A percentile compares a stretch with the other conserved stretches of the same genome.
These are phyloP conservation scores for Nemoura dubitans DNA, from an alignment of 2,888 invertebrate species.

Conservation along the genomic window DNA sequence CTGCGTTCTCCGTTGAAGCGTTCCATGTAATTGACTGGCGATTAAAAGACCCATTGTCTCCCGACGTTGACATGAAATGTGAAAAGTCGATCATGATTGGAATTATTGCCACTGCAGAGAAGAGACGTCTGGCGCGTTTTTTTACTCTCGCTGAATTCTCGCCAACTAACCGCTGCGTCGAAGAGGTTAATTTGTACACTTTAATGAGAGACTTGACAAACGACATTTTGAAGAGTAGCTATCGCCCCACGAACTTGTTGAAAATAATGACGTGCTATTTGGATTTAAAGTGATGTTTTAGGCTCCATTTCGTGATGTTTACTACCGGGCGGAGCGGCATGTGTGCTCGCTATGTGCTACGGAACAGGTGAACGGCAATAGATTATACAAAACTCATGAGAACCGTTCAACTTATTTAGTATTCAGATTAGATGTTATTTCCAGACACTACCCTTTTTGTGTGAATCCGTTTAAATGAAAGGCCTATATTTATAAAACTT, in stretches of 20 bases:
- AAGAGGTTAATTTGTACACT: slow-evolving; percentile 40
- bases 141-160: neutral
- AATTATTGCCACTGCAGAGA: neutral
- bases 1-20: neutral
- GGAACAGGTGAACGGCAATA: slow-evolving; percentile 27
- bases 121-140: neutral
- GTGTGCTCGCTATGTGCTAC: neutral
- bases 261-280: slow-evolving; percentile 32
- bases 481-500: slow-evolving; percentile 29
- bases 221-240: slow-evolving; percentile 15
- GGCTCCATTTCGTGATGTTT: slow-evolving; percentile 36
- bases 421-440: slow-evolving; percentile 22
- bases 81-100: neutral
- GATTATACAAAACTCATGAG: neutral
- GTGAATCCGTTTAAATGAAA: neutral
- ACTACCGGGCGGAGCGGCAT: neutral
- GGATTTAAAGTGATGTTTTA: slow-evolving; percentile 39
- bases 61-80: neutral
- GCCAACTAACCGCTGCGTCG: neutral
- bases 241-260: slow-evolving; percentile 15
- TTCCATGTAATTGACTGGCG: neutral
- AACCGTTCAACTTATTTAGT: slow-evolving; percentile 18
- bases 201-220: slow-evolving; percentile 41
- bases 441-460: slow-evolving; percentile 20
- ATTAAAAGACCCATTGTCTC: neutral